A percentile compares a stretch with the other conserved stretches of the same genome.
Conservation (phyloP, 2,113 vertebrate species). For the Dipodomys ordii region DNA sequence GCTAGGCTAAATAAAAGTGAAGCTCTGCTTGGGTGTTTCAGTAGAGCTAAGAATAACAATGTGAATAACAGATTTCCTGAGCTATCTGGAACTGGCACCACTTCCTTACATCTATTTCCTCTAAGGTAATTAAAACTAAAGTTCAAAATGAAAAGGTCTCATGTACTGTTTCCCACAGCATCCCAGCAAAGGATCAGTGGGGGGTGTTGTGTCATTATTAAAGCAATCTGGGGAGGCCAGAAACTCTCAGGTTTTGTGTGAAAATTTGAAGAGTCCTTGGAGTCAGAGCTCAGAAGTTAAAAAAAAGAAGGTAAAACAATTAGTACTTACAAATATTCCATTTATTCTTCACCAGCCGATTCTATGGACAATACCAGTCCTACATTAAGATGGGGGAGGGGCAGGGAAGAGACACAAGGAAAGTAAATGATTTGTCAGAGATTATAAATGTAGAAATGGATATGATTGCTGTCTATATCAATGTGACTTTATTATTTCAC, state of each 20-base stretch:
- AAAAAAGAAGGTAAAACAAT: background rate
- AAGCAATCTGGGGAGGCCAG: background rate
- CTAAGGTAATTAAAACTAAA: conserved; percentile 60
- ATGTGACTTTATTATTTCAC: background rate
- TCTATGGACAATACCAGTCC: background rate
- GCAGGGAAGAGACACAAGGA: background rate
- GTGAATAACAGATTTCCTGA: conserved; percentile 54
- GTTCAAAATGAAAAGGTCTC: conserved; percentile 48
- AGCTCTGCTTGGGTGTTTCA: background rate
- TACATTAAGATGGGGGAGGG: background rate
- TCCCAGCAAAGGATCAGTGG: background rate
- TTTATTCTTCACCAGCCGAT: background rate
- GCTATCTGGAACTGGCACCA: conserved; percentile 44
- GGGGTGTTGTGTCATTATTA: conserved; percentile 29
- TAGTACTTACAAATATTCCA: background rate
- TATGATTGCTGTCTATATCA: background rate
- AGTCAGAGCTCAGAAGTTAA: conserved; percentile 3
- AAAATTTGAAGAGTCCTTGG: background rate
- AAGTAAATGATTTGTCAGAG: background rate
- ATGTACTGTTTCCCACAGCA: conserved; percentile 22
- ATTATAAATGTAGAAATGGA: background rate
- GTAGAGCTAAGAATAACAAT: conserved; percentile 43
- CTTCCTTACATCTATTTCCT: conserved; percentile 48
- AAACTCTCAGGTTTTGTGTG: background rate
- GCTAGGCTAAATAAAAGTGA: background rate